These are phyloP conservation scores for Cettia cetti DNA, from an alignment of 2,113 vertebrate genomes.

Conservation along the genomic window DNA sequence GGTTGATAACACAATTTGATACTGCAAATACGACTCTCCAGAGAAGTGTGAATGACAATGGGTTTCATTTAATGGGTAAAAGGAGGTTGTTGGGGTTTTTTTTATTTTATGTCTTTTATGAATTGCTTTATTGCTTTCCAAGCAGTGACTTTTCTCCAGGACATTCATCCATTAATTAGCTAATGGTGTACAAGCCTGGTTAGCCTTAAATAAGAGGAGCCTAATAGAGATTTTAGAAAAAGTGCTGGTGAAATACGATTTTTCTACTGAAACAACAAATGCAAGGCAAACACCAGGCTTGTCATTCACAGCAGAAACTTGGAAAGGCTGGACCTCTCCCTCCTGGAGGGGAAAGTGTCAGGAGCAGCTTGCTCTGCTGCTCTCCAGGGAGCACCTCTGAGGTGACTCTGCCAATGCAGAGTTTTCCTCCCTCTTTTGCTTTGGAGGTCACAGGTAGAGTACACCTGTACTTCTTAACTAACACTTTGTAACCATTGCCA, in stretches of 20 bases:
- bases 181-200: neutral
- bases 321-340: neutral
- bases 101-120: neutral
- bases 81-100: neutral
- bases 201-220: neutral
- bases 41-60: slow-evolving; percentile 4
- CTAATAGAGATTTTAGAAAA: neutral
- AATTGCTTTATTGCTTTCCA: neutral
- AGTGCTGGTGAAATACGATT: neutral
- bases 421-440: neutral
- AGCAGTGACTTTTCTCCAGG: neutral
- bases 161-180: neutral
- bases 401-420: neutral
- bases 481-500: neutral
- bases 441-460: neutral
- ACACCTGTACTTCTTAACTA: neutral
- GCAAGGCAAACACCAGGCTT: neutral
- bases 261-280: neutral
- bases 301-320: neutral
- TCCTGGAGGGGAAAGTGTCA: neutral
- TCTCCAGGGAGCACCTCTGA: neutral
- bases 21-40: neutral
- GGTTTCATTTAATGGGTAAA: neutral
- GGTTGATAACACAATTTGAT: neutral
- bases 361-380: neutral